Base-by-base conservation (phyloP, 2,113 vertebrate genomes). In the Hippocampus abdominalis region DNA sequence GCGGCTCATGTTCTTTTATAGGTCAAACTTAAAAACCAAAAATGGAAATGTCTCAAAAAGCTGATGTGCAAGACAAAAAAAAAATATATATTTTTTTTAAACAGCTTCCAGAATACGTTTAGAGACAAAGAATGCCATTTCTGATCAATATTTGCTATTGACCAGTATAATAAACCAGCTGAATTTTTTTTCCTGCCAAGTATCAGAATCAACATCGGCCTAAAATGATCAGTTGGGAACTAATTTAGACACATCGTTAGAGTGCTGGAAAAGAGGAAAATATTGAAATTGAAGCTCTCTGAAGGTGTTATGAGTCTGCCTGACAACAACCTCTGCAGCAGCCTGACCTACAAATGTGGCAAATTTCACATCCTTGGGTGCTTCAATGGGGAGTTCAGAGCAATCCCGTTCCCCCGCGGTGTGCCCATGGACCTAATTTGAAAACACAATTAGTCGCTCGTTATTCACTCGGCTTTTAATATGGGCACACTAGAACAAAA, bases 321-420 rank as follows among this genome's bases (percentile, higher is more conserved):
- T 89, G 80, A 90, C 91, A 87, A 91, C 89, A 90, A 86, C 85
- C 87, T 84, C 83, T 85, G 75, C 86, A 86, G 86, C 77, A 87
- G 85, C 77, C 80, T 92, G 89, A 92, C 92, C 91, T 92, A 93
- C 87, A 92, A 92, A 92, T 91, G 86, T 90, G 87, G 91, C 89
- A 91, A 89, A 85, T 89, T 87, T 88, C 88, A 91, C 88, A 89
- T 91, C 84, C 87, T 85, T 78, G 72, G 79, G 81, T 85, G 81
- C 83, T 83, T 84, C 82, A 78, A 83, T 66, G 73, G 86, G 88
- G 87, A 89, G 84, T 86, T 89, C 77, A 77, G 80, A 90, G 84
- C 73, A 86, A 83, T 86, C 89, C 77, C 75, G 85, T 86, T 89
- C 85, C 90, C 90, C 88, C 71, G 84, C 74, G 83, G 89, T 89